Base-by-base conservation (phyloP, 2,113 vertebrate genomes). In the Crotalus helleri region DNA sequence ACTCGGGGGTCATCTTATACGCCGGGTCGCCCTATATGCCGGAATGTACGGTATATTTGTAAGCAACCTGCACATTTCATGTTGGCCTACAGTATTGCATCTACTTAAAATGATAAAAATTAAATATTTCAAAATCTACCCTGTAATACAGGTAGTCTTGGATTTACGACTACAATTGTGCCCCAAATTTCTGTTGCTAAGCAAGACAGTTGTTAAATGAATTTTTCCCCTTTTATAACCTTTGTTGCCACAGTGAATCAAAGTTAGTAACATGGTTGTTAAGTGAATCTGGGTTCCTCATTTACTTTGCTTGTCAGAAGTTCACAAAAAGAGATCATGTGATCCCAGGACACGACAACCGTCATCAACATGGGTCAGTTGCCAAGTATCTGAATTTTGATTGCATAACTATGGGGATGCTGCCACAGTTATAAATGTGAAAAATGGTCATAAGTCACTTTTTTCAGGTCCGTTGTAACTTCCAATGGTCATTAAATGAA, bases 1-100 rank as follows among this genome's bases (percentile, higher is more conserved):
- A 39, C 39, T 39, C 39, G 39, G 39, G 39, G 39, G 39, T 39
- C 39, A 39, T 39, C 39, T 39, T 2, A 39, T 39, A 39, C 2
- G 39, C 39, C 39, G 39, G 39, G 39, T 39, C 2, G 39, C 39
- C 39, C 39, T 39, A 39, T 39, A 39, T 3, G 39, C 39, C 39
- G 2, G 39, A 39, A 39, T 39, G 2, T 39, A 39, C 39, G 39
- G 39, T 39, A 64, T 29, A 15, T 19, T 23, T 51, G 9, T 74
- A 24, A 24, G 24, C 5, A n/a, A 17, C 46, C 29, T 81, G 24
- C 2, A 85, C 1, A 3, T 8, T 0, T 1, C 11, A 1, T 26
- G 1, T 46, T 57, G 49, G 46, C 11, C 1, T 53, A 89, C 2
- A 88, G 26, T 11, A 12, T 51, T 51, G 15, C 44, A 39, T 90